Base-by-base conservation (phyloP, 1,140 invertebrate species). In the Polypedilum pembai region DNA sequence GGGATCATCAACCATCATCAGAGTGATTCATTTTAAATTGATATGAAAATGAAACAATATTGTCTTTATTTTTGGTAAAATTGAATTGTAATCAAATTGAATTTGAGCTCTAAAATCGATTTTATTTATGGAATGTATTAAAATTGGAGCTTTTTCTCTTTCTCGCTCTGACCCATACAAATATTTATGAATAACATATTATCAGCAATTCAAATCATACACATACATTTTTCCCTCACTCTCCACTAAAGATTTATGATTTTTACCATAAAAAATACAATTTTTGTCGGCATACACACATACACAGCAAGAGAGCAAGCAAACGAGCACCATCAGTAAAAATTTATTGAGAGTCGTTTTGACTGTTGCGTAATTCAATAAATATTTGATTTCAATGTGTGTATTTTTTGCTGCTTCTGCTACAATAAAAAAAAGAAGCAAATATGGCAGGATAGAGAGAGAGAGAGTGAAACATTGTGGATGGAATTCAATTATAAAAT, bases 401-500 rank as follows among this genome's bases (percentile, higher is more conserved):
- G 8, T n/a, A n/a, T 56, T 56, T 69, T n/a, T 21, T 20, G 15
- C 15, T 45, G 41, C 41, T 45, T 8, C 41, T 45, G 41, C 15
- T 45, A 12, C 41, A 15, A 45, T 45, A 45, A 12, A n/a, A n/a
- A 45, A n/a, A n/a, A 56, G 45, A 56, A n/a, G 45, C 12, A 56
- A 56, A 56, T 1, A 56, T 4, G 15, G n/a, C 12, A 45, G 1
- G 15, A 45, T 8, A 45, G 8, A 15, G 12, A 56, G 12, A 45
- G n/a, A 12, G n/a, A 15, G 45, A 56, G n/a, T 56, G 45, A 56
- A 56, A 56, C 8, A 56, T 56, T 56, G 45, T 56, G 45, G 45
- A 56, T 56, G 45, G 45, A 56, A 56, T 56, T 56, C 8, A 69
- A 69, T 69, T 69, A 69, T 69, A 69, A 69, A 69, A 69, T 69